Percentiles rank a stretch among this genome's conserved stretches.
Conservation (phyloP, 2,113 vertebrate genomes). For the Hirundichthys speculiger region DNA sequence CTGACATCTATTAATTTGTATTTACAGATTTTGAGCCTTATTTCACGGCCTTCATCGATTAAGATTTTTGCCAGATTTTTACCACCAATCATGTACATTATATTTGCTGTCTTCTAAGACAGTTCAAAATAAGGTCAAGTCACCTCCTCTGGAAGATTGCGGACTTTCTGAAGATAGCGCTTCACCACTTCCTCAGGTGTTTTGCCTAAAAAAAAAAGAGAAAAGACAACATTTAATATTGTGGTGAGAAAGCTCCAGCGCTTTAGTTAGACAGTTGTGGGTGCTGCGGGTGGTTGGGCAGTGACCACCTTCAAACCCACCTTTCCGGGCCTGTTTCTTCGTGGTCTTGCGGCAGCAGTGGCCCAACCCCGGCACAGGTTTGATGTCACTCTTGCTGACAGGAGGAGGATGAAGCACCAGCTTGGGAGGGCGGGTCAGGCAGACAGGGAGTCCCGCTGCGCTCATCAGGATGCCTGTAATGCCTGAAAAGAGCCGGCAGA, state of each 20-base stretch:
- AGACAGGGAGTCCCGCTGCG: constrained; percentile 90
- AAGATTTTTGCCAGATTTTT: no score
- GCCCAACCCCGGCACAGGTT: constrained; percentile 91
- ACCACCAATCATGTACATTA: no score
- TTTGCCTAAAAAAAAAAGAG: constrained; percentile 80
- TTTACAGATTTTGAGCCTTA: no score
- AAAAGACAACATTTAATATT: not conserved
- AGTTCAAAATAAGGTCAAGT: constrained; percentile 19
- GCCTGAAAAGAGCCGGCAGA: constrained; percentile 73
- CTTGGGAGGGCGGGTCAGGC: constrained; percentile 92
- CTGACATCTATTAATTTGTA: no score
- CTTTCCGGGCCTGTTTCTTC: constrained; percentile 94
- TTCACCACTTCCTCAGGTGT: constrained; percentile 94
- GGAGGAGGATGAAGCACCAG: constrained; percentile 93
- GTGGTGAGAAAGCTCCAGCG: not conserved
- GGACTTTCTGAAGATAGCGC: constrained; percentile 93
- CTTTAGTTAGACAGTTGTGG: no score
- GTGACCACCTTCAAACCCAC: constrained; percentile 59
- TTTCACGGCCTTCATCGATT: no score
- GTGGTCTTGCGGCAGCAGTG: constrained; percentile 95
- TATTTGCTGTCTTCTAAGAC: not conserved
- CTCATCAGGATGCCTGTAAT: constrained; percentile 98
- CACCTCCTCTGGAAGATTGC: constrained; percentile 95
- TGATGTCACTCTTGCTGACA: constrained; percentile 95
- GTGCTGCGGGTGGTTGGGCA: no score